Evolutionary conservation across 2,888 invertebrate genomes (phyloP).

Genomic region (Pantelozetes paolii): DNA sequence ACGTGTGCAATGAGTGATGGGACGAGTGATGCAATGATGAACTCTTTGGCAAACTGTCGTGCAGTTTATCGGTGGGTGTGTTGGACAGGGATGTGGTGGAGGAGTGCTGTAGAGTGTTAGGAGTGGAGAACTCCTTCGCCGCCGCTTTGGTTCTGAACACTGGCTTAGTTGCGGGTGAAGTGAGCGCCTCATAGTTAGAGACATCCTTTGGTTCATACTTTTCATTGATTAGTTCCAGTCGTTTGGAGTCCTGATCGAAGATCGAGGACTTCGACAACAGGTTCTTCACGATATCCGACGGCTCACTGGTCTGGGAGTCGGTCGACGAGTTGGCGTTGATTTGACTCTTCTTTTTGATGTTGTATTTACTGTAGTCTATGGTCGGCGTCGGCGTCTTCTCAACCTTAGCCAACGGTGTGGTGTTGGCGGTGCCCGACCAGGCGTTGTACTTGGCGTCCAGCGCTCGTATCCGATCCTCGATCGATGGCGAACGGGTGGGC

Average conservation of each 20-base stretch:
- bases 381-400: conserved; percentile 42
- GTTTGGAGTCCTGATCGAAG: conserved; percentile 90
- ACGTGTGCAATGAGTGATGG: conserved; percentile 21
- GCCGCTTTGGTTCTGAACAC: conserved; percentile 50
- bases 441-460: conserved; percentile 89
- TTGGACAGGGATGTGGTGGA: neutral
- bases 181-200: neutral
- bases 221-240: conserved; percentile 74
- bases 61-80: conserved; percentile 24
- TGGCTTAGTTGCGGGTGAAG: conserved; percentile 45
- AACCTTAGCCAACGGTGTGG: conserved; percentile 48
- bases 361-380: conserved; percentile 52
- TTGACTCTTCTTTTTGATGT: conserved; percentile 51
- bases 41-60: conserved; percentile 32
- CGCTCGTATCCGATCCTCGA: conserved; percentile 85
- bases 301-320: conserved; percentile 71
- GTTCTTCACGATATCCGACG: conserved; percentile 87
- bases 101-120: conserved; percentile 37
- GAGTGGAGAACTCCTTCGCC: conserved; percentile 49
- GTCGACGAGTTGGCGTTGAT: conserved; percentile 10
- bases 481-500: conserved; percentile 54
- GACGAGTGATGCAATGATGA: conserved; percentile 25
- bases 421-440: conserved; percentile 63
- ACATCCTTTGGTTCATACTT: conserved; percentile 64
- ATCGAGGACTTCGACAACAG: conserved; percentile 86